Evolutionary conservation across 2,113 vertebrate genomes (phyloP).

Genomic region (Synchiropus splendidus): DNA sequence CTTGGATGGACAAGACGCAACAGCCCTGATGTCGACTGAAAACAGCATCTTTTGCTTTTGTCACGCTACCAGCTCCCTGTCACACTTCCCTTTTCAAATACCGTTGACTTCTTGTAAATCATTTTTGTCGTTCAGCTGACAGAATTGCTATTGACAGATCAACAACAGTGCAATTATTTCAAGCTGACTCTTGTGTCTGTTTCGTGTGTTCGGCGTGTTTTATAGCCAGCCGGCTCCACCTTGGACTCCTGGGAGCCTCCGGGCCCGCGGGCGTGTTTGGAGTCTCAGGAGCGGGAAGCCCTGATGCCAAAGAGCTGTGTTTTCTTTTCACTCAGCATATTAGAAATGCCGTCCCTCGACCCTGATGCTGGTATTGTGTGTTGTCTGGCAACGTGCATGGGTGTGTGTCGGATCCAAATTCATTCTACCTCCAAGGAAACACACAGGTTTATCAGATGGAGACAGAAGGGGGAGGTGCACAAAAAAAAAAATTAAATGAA

Average conservation of each 20-base stretch:
- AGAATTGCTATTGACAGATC: conserved; percentile 27
- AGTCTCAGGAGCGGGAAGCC: conserved; percentile 40
- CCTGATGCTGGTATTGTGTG: conserved; percentile 61
- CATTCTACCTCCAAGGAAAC: too few species aligned
- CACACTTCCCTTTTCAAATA: too few species aligned
- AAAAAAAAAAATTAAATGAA: too few species aligned
- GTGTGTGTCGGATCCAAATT: conserved; percentile 3
- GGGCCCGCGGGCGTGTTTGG: conserved; percentile 35
- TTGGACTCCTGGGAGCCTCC: conserved; percentile 18
- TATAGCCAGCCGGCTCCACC: conserved; percentile 15
- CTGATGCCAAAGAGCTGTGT: conserved; percentile 44
- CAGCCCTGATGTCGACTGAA: too few species aligned
- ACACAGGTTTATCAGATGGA: too few species aligned
- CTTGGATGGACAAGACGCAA: too few species aligned
- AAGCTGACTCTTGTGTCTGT: conserved; percentile 20
- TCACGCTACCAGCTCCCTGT: too few species aligned
- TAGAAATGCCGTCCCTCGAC: conserved; percentile 45
- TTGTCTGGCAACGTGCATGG: conserved; percentile 7
- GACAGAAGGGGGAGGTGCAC: too few species aligned
- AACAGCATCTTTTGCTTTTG: too few species aligned
- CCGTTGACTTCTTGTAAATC: conserved; percentile 6
- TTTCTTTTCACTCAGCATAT: conserved; percentile 65
- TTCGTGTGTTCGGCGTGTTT: conserved; percentile 12
- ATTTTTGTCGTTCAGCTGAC: background rate
- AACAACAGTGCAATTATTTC: conserved; percentile 25